Conservation (phyloP, 2,113 vertebrate genomes). For the Excalfactoria chinensis region DNA sequence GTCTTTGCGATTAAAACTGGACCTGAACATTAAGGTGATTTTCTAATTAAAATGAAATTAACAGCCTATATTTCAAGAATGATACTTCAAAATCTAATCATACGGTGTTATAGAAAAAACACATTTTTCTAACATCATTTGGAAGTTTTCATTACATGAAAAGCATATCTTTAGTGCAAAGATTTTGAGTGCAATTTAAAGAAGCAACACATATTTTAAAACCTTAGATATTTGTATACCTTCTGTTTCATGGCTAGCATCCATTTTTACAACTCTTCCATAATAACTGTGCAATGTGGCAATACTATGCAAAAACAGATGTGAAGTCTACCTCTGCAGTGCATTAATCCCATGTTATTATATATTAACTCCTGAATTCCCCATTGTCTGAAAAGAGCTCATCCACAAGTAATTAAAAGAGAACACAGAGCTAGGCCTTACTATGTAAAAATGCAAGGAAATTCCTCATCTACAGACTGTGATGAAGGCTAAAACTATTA, state of each 20-base stretch:
- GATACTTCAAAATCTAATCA: background rate
- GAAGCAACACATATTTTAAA: background rate
- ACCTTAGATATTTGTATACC: background rate
- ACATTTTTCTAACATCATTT: background rate
- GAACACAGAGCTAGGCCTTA: background rate
- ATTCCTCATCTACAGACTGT: background rate
- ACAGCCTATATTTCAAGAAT: background rate
- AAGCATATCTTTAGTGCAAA: background rate
- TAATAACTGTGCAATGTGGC: background rate
- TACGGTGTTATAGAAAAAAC: background rate
- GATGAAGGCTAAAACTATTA: background rate
- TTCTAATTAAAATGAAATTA: slow-evolving; percentile 42
- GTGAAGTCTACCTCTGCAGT: background rate
- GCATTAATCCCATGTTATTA: background rate
- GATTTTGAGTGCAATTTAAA: background rate
- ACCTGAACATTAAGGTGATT: background rate
- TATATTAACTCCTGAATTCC: background rate
- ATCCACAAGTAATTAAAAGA: background rate
- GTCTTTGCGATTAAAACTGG: background rate
- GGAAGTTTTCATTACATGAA: background rate
- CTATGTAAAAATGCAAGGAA: background rate
- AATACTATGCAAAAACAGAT: background rate
- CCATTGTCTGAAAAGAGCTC: background rate
- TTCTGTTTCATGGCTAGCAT: background rate
- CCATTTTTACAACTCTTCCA: background rate